Conservation (phyloP, 2,797 vertebrate genomes). For the Aphelocoma californica region DNA sequence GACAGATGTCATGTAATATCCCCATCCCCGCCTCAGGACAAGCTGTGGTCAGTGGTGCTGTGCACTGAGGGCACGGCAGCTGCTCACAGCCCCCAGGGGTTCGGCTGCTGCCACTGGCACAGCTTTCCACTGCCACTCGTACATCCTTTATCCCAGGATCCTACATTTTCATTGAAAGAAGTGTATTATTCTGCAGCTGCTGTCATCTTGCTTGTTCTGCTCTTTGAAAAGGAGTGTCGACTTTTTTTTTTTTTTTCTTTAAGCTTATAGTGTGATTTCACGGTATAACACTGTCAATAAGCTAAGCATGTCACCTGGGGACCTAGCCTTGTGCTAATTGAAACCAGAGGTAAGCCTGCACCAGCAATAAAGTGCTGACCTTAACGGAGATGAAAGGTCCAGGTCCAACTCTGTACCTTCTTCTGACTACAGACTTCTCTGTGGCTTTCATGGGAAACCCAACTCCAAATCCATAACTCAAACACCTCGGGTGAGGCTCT, state of each 20-base stretch:
- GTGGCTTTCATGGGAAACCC: not conserved
- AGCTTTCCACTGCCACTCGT: not conserved
- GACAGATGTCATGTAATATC: not conserved
- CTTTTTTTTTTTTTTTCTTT: not conserved
- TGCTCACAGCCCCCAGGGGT: rapidly evolving
- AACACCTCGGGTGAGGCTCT: not conserved
- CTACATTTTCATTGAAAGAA: not conserved
- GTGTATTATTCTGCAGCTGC: not conserved
- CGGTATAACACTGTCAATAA: not conserved
- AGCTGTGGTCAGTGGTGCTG: not conserved
- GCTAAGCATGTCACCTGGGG: not conserved
- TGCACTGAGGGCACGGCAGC: rapidly evolving
- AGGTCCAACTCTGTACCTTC: not conserved
- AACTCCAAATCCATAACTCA: not conserved
- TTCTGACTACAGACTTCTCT: not conserved
- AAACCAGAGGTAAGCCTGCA: not conserved
- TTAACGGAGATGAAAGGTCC: not conserved
- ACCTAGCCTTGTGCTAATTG: not conserved
- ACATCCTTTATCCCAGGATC: not conserved
- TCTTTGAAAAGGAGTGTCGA: not conserved
- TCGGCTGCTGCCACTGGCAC: rapidly evolving
- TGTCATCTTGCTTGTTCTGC: not conserved
- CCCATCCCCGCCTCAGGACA: rapidly evolving
- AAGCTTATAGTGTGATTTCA: not conserved
- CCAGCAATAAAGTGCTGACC: not conserved